Evolutionary conservation across 2,113 vertebrate species (phyloP).

Genomic region (Puma concolor): DNA sequence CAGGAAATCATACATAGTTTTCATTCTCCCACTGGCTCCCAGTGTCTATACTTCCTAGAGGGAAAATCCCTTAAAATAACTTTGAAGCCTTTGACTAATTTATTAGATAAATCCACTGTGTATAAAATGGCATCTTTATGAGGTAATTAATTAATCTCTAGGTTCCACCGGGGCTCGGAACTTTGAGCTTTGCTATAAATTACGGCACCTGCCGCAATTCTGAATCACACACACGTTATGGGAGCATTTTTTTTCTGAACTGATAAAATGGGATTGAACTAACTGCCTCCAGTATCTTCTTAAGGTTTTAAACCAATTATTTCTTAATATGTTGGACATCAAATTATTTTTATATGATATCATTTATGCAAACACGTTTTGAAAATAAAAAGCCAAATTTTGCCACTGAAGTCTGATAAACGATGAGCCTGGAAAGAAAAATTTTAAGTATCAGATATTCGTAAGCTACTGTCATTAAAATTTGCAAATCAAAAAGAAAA

Average conservation of each 20-base stretch:
- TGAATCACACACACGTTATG: background rate
- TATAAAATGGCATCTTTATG: background rate
- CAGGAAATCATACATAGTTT: background rate
- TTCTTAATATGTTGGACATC: background rate
- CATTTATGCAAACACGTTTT: background rate
- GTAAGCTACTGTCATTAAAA: background rate
- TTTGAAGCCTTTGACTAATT: constrained; percentile 27
- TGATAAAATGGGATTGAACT: background rate
- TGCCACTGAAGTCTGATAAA: background rate
- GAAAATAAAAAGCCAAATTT: background rate
- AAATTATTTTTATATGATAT: background rate
- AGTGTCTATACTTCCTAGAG: background rate
- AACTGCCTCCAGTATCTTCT: background rate
- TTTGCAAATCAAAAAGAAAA: background rate
- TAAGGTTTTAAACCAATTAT: background rate
- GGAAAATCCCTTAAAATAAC: background rate
- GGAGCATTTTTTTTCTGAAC: background rate
- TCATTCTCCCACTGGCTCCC: background rate
- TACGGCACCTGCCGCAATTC: background rate
- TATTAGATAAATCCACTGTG: background rate
- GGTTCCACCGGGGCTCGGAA: background rate
- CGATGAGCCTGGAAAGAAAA: background rate
- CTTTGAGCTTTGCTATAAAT: background rate
- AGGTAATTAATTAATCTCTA: background rate
- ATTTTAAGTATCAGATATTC: background rate